Conservation (phyloP, 2,113 vertebrate genomes). For the Nannospalax galili region DNA sequence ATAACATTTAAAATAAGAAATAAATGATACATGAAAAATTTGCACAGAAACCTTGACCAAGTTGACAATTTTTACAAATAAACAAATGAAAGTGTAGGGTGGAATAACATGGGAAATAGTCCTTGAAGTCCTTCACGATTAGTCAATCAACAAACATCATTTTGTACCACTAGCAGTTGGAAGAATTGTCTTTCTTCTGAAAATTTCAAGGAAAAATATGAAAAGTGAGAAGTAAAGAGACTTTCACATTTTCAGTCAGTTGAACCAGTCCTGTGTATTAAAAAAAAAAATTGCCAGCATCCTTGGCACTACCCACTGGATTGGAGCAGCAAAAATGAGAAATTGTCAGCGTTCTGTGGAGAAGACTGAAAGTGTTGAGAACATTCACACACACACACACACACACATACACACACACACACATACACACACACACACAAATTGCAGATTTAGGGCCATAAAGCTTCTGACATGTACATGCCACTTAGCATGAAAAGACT, state of each 20-base stretch:
- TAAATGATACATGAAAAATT: neutral
- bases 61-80: neutral
- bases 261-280: neutral
- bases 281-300: neutral
- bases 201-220: constrained; percentile 17
- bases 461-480: neutral
- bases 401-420: neutral
- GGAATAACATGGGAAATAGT: neutral
- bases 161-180: neutral
- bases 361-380: no score
- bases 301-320: neutral
- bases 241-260: neutral
- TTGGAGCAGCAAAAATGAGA: neutral
- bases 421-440: neutral
- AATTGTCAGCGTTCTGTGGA: neutral
- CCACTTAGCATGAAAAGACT: neutral
- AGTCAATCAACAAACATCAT: neutral
- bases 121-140: constrained; percentile 1
- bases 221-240: neutral
- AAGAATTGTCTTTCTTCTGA: neutral
- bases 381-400: neutral
- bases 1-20: constrained; percentile 30
- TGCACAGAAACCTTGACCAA: neutral
- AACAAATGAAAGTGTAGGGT: neutral
- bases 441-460: neutral